phyloP scores from a whole-genome alignment of 1,140 invertebrate species.

The Bombus polaris region DNA sequence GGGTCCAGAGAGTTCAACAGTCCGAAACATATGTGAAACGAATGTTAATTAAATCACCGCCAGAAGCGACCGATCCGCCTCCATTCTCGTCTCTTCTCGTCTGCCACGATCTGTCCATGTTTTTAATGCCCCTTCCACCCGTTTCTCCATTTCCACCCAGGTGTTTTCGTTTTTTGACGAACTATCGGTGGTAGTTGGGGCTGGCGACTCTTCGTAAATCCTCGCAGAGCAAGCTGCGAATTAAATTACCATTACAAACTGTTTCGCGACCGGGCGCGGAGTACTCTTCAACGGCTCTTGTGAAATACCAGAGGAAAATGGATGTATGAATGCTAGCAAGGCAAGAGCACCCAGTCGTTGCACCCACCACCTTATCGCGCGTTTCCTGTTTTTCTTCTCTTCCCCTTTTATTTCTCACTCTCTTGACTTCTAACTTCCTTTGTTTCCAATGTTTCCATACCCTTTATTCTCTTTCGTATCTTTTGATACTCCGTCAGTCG shows the following conservation, averaged over 20 bases:
- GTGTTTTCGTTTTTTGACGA: not conserved
- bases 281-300: not conserved
- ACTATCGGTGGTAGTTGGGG: not conserved
- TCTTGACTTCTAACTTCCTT: not conserved
- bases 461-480: not conserved
- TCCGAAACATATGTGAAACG: constrained; percentile 30
- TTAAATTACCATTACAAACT: constrained; percentile 43
- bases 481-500: not conserved
- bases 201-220: not conserved
- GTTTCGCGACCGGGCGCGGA: not conserved
- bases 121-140: not conserved
- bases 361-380: constrained; percentile 17
- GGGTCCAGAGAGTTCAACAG: constrained; percentile 14
- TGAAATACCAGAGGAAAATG: constrained; percentile 33
- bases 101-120: too few species aligned
- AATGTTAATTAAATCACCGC: constrained; percentile 60
- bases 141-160: too few species aligned
- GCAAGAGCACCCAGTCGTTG: constrained; percentile 4
- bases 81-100: not conserved
- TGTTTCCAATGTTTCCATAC: not conserved
- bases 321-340: constrained; percentile 4
- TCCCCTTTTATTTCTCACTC: constrained; percentile 19
- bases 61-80: constrained; percentile 20
- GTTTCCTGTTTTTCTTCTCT: not conserved
- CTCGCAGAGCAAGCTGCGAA: not conserved